These are phyloP conservation scores for Lasioglossum lativentre DNA, from an alignment of 2,888 invertebrate genomes.

Conservation along the genomic window DNA sequence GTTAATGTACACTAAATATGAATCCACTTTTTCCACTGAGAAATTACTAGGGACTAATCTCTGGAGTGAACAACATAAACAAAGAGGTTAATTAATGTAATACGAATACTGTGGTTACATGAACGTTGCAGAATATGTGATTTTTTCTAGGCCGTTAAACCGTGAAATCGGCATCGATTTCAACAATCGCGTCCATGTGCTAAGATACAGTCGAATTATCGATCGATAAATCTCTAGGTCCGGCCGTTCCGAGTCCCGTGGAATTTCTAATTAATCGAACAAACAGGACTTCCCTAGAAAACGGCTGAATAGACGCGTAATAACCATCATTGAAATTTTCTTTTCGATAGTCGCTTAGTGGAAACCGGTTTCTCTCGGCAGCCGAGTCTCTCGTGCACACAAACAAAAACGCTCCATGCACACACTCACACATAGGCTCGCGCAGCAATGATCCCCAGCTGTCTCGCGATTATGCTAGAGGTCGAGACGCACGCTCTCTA, in stretches of 20 bases:
- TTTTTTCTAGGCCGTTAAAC: background rate
- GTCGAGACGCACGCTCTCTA: constrained; percentile 55
- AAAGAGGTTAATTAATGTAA: too few relatives aligned
- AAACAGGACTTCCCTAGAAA: constrained; percentile 41
- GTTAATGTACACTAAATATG: too few relatives aligned
- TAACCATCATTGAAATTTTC: constrained; percentile 61
- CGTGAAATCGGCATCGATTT: background rate
- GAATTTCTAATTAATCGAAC: constrained; percentile 52
- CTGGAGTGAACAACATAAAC: too few relatives aligned
- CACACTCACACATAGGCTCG: background rate
- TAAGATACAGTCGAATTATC: background rate
- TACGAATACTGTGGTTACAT: too few relatives aligned
- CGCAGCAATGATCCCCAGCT: constrained; percentile 37
- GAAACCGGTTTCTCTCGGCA: constrained; percentile 52
- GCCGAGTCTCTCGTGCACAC: constrained; percentile 8
- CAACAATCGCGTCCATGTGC: background rate
- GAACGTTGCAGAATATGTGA: background rate
- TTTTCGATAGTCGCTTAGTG: constrained; percentile 38
- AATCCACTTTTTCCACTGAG: too few relatives aligned
- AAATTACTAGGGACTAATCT: too few relatives aligned
- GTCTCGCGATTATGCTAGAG: constrained; percentile 61
- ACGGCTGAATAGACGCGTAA: constrained; percentile 50
- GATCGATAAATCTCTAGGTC: background rate
- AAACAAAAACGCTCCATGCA: background rate
- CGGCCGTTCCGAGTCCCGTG: background rate